Conservation (phyloP, 2,113 vertebrate species). For the Triplophysa siluroides region DNA sequence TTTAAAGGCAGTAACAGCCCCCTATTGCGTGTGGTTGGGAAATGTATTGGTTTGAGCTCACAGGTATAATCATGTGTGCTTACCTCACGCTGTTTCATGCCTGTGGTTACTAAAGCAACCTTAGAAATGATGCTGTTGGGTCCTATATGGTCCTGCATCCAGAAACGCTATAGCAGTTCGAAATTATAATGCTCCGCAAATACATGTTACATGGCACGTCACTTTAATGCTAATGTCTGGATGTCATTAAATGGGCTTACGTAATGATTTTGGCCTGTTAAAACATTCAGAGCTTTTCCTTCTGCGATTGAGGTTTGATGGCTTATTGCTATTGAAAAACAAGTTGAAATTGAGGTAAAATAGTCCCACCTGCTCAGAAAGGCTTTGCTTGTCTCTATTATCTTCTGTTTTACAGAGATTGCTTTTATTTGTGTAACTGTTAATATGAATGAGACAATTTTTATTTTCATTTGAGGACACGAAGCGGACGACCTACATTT, state of each 20-base stretch:
- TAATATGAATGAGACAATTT: conserved; percentile 41
- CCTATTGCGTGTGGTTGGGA: conserved; percentile 18
- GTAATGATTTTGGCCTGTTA: neutral
- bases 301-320: too few relatives aligned
- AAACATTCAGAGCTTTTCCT: too few relatives aligned
- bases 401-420: conserved; percentile 32
- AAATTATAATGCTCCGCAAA: neutral
- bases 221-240: neutral
- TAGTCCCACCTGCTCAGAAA: conserved; percentile 4
- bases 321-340: conserved; percentile 3
- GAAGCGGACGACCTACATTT: neutral
- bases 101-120: conserved; percentile 29
- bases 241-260: neutral
- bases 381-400: conserved; percentile 18
- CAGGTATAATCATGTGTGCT: conserved; percentile 36
- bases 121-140: conserved; percentile 3
- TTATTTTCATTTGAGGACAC: neutral
- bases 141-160: conserved; percentile 14
- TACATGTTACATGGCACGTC: neutral
- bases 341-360: conserved; percentile 26
- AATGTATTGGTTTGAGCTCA: conserved; percentile 8
- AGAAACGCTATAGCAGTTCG: conserved; percentile 29
- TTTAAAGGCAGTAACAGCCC: neutral
- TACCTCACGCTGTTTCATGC: conserved; percentile 24
- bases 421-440: conserved; percentile 39